A percentile compares a stretch with the other conserved stretches of the same genome.
Conservation (phyloP, 2,888 invertebrate genomes). For the Petrophora chlorosata region DNA sequence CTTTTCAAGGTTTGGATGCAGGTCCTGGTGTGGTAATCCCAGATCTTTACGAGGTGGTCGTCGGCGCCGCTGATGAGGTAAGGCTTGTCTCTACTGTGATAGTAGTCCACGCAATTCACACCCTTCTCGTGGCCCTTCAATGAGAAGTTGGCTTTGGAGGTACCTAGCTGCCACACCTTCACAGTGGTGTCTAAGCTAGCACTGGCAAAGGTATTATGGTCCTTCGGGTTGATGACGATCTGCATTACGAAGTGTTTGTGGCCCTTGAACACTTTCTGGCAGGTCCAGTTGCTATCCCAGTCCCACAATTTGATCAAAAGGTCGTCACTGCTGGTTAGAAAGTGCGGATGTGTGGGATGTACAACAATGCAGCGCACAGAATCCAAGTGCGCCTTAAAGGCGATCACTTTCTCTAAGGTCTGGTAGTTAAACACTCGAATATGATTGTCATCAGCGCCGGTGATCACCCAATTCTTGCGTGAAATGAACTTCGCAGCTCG, state of each 20-base stretch:
- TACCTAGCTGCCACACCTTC: constrained; percentile 95
- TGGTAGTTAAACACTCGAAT: constrained; percentile 98
- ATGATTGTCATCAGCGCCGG: constrained; percentile 97
- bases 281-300: constrained; percentile 90
- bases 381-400: constrained; percentile 4
- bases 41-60: constrained; percentile 97
- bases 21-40: constrained; percentile 99
- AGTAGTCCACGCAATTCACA: constrained; percentile 8
- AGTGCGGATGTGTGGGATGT: constrained; percentile 83
- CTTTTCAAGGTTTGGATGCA: constrained; percentile 97
- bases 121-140: constrained; percentile 4
- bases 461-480: constrained; percentile 98
- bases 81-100: not conserved
- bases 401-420: constrained; percentile 93
- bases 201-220: constrained; percentile 98
- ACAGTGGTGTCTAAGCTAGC: constrained; percentile 98
- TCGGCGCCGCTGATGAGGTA: constrained; percentile 97
- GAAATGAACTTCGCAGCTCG: constrained; percentile 96
- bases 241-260: constrained; percentile 99
- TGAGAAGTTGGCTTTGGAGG: constrained; percentile 1
- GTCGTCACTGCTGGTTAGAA: constrained; percentile 76
- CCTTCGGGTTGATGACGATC: constrained; percentile 98
- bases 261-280: not conserved
- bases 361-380: constrained; percentile 89
- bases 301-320: constrained; percentile 99